Evolutionary conservation across 2,113 vertebrate species (phyloP).

Genomic region (Cephalopholis sonnerati): DNA sequence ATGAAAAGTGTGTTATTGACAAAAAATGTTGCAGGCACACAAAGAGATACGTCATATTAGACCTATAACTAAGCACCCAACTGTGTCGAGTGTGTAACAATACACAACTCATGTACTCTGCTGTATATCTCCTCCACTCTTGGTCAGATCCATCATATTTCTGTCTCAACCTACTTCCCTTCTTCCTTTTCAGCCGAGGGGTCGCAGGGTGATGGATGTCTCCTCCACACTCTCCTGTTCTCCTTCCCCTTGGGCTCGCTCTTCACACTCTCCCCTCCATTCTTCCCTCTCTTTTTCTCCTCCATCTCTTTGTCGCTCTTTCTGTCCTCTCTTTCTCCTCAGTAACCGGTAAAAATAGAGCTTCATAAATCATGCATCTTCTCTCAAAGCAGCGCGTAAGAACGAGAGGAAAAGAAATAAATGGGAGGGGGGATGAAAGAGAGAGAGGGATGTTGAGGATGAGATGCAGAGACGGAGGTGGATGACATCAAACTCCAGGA

Average conservation of each 20-base stretch:
- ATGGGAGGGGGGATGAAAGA: conserved; percentile 41
- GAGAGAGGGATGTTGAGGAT: conserved; percentile 53
- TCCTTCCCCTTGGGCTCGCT: conserved; percentile 64
- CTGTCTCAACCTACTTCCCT: conserved; percentile 69
- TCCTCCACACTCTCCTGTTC: conserved; percentile 60
- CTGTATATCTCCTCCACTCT: conserved; percentile 38
- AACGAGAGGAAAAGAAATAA: conserved; percentile 63
- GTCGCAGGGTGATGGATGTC: conserved; percentile 77
- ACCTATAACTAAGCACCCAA: conserved; percentile 6
- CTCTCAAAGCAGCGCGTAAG: conserved; percentile 68
- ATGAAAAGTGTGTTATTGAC: conserved; percentile 39
- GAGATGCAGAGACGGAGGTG: conserved; percentile 61
- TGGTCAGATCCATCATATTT: conserved; percentile 72
- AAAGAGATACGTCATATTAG: conserved; percentile 27
- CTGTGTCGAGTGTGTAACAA: conserved; percentile 10
- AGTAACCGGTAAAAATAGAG: conserved; percentile 88
- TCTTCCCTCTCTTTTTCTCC: conserved; percentile 20
- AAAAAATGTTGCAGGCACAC: conserved; percentile 9
- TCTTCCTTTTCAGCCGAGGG: conserved; percentile 66
- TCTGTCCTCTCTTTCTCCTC: conserved; percentile 72
- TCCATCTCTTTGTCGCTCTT: conserved; percentile 45
- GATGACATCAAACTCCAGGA: conserved; percentile 71
- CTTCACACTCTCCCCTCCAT: conserved; percentile 46
- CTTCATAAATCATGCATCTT: conserved; percentile 89
- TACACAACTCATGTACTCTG: conserved; percentile 15